A percentile compares a stretch with the other conserved stretches of the same genome.
Evolutionary conservation across 2,113 vertebrate genomes (phyloP).

Genomic region (Atherinomorus stipes): DNA sequence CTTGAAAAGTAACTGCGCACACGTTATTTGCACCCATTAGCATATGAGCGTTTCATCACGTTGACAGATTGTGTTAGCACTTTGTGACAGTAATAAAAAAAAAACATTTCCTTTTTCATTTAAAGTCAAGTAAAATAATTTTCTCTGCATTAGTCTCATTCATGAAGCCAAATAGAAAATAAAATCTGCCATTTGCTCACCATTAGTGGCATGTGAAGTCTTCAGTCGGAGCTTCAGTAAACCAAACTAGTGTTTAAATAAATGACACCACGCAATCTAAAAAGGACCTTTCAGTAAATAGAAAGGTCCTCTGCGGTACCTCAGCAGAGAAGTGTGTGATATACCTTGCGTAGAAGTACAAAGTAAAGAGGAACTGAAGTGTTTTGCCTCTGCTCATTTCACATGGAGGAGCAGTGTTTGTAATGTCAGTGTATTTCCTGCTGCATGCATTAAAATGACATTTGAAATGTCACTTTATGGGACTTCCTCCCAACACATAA

Average conservation of each 20-base stretch:
- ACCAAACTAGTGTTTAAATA: not conserved
- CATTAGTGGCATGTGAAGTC: constrained; percentile 13
- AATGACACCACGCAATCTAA: not conserved
- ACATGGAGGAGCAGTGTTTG: constrained; percentile 5
- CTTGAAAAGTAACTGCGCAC: no score
- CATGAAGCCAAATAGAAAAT: not conserved
- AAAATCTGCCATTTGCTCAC: constrained; percentile 35
- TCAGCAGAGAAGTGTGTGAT: constrained; percentile 34
- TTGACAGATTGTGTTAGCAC: not conserved
- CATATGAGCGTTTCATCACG: not conserved
- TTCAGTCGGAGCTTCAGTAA: constrained; percentile 18
- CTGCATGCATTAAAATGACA: not conserved
- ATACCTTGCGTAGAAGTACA: constrained; percentile 30
- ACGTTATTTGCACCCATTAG: no score
- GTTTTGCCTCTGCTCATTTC: constrained; percentile 9
- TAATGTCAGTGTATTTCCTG: not conserved
- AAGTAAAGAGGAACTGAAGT: constrained; percentile 57
- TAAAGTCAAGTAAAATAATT: not conserved
- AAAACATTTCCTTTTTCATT: not conserved
- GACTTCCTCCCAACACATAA: constrained; percentile 5
- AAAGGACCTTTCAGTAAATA: not conserved
- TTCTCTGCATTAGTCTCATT: not conserved
- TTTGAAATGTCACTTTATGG: constrained; percentile 10
- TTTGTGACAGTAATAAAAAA: not conserved
- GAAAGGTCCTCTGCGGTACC: not conserved